Base-by-base conservation (phyloP, 2,113 vertebrate genomes). In the Thomomys bottae region DNA sequence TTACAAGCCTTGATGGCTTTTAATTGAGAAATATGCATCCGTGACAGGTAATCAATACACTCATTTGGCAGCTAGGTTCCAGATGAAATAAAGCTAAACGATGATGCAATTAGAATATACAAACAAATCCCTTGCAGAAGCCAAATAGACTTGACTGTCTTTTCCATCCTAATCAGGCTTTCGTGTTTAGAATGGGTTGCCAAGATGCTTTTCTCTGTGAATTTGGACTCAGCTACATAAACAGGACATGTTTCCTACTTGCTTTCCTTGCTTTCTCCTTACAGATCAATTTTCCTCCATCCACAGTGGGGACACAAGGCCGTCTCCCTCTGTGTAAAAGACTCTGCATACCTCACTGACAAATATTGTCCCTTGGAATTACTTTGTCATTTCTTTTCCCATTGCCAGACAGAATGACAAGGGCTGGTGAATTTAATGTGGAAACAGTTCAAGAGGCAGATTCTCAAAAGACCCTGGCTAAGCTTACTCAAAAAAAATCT, bases 1-100 rank as follows among this genome's bases (percentile, higher is more conserved):
- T 95, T 95, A 95, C 54, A 94, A 95, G 71, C 15, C 66, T 79
- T 79, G 94, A 92, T 93, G 80, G 64, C 81, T 93, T 96, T 89
- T 95, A 96, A 96, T 94, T 95, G 95, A 96, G 93, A 93, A 95
- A 96, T 93, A 93, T 95, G 91, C 87, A 95, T 75, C 82, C 2
- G 0, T 94, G 95, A 95, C 92, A 93, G 90, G 92, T 93, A 94
- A 96, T 96, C 95, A 94, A 96, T 96, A 88, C 0, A 8, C 80
- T 93, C 96, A 93, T 92, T 93, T 94, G 88, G 94, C 92, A 95
- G 87, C 64, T 79, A 95, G 88, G 79, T 97, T 96, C 90, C 94
- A 93, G 93, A 92, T 87, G 94, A 97, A 96, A 93, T 94, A 91
- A 92, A 96, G 57, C 83, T 96, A 95, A 96, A 93, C 0, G 23